Evolutionary conservation across 2,797 vertebrate species (phyloP).

Genomic region (Sparidentex hasta): DNA sequence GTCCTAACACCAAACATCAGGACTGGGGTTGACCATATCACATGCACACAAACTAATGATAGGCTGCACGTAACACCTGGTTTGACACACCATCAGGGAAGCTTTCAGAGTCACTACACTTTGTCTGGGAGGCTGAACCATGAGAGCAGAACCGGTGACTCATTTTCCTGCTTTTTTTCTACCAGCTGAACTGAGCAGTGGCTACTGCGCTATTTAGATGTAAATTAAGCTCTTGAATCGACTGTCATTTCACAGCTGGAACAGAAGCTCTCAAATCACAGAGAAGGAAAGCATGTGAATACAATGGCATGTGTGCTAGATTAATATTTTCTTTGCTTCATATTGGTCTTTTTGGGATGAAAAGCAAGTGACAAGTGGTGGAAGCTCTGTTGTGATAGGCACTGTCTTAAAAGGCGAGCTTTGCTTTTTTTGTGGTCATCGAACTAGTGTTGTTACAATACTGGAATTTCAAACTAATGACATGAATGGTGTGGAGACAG

Average conservation of each 20-base stretch:
- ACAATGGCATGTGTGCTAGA: neutral
- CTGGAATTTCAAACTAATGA: too few relatives aligned
- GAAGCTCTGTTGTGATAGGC: neutral
- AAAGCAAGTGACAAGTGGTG: neutral
- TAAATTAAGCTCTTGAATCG: conserved; percentile 43
- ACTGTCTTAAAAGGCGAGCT: neutral
- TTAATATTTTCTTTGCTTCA: neutral
- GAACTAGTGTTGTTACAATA: neutral
- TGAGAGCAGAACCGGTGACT: conserved; percentile 1
- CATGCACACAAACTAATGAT: too few relatives aligned
- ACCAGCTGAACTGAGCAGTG: neutral
- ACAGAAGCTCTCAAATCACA: neutral
- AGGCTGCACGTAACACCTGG: too few relatives aligned
- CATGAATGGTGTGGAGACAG: too few relatives aligned
- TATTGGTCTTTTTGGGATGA: neutral
- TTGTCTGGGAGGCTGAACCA: neutral
- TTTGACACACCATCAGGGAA: too few relatives aligned
- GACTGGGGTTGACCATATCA: neutral
- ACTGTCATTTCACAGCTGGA: conserved; percentile 12
- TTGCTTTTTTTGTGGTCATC: neutral
- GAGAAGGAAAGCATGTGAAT: neutral
- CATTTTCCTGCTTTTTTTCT: conserved; percentile 1
- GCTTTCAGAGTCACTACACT: neutral
- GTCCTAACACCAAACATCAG: neutral
- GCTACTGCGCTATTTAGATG: conserved; percentile 33